Evolutionary conservation across 1,140 invertebrate species (phyloP), one percentile per base, ranked within the genome.

Genomic region (Drosophila busckii): DNA sequence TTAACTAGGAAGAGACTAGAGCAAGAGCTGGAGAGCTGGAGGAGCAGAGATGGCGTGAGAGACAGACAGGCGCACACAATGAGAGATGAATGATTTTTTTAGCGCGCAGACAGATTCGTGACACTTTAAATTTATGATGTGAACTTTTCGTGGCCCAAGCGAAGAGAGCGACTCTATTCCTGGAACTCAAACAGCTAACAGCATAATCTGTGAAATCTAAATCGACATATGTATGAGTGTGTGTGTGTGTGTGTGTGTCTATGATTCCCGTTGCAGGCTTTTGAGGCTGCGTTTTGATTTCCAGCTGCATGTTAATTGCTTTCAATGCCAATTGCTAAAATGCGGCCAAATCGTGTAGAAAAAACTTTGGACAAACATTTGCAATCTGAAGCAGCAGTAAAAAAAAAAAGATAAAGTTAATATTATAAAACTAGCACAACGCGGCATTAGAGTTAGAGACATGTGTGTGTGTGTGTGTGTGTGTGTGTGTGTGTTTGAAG

Each of bases 41-140:
- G 32, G 10, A n/a, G 5, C 25, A 23, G 9, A 29, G 29, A 26
- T 7, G 8, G 8, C 8, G 12, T 10, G 9, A n/a, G 45, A 10
- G 22, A 31, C 13, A 10, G 45, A 32, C 22, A 41, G 35, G 48
- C 48, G 55, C 70, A 52, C 69, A 76, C 69, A 65, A n/a, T n/a
- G n/a, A n/a, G n/a, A n/a, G 61, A 82, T 70, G 70, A 75, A 82
- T 83, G 76, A 83, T 75, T 70, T 82, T 70, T 68, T 55, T 16
- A n/a, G n/a, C n/a, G n/a, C n/a, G n/a, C 52, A 61, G 75, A 82
- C 75, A 82, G 75, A 83, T 75, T 82, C 75, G 75, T 82, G 75
- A 82, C 75, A 82, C 75, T 82, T 82, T 83, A 75, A 82, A 82
- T 82, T 83, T 82, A 82, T 83, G 75, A 82, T 82, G 75, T 82